Conservation (phyloP, 2,888 invertebrate species). For the Rhagonycha lutea region DNA sequence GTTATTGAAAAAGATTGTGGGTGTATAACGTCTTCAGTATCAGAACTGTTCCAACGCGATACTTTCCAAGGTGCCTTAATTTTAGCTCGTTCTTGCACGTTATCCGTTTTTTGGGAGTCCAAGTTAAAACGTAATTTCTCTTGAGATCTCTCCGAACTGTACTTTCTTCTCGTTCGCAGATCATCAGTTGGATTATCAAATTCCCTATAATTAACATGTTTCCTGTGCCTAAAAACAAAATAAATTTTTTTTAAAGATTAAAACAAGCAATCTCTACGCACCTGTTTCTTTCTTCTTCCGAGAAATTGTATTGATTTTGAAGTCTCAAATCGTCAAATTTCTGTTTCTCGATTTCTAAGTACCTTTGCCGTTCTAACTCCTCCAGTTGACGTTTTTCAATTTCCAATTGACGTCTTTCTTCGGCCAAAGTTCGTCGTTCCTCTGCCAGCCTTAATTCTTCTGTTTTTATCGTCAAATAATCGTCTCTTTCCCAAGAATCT, state of each 20-base stretch:
- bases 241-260: too few species aligned
- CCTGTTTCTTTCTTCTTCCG: conserved; percentile 8
- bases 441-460: conserved; percentile 31
- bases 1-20: neutral
- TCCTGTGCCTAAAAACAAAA: neutral
- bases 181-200: neutral
- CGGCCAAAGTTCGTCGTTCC: conserved; percentile 31
- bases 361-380: conserved; percentile 21
- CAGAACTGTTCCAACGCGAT: neutral
- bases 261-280: neutral
- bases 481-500: conserved; percentile 37
- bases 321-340: neutral
- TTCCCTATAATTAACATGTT: conserved; percentile 4
- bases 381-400: conserved; percentile 30
- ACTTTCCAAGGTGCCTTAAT: neutral
- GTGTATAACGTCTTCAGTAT: neutral
- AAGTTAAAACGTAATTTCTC: neutral
- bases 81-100: neutral
- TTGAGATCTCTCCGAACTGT: neutral
- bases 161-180: neutral
- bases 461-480: conserved; percentile 28
- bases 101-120: neutral
- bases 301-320: conserved; percentile 1
- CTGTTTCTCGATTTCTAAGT: conserved; percentile 13
- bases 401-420: conserved; percentile 35